Evolutionary conservation across 2,888 invertebrate species (phyloP).

Genomic region (Andrena trimmerana): DNA sequence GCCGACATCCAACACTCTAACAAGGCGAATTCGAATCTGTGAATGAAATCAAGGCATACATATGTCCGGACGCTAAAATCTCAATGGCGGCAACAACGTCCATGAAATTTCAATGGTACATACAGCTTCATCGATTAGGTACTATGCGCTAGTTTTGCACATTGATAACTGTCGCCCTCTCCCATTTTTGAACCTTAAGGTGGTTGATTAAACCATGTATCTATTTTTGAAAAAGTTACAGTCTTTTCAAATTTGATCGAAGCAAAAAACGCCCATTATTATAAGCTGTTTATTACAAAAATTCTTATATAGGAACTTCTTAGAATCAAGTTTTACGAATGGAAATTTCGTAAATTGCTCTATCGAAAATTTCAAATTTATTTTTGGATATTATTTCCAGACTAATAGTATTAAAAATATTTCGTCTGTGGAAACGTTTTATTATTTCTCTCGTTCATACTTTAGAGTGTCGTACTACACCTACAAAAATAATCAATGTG

Average conservation of each 20-base stretch:
- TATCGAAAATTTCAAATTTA: too few species aligned
- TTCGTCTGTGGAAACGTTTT: too few species aligned
- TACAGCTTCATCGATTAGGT: constrained; percentile 5
- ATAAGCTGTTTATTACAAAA: too few species aligned
- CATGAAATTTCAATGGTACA: neutral
- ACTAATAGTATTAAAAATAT: too few species aligned
- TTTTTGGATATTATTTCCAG: too few species aligned
- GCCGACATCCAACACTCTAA: constrained; percentile 13
- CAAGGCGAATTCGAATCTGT: constrained; percentile 41
- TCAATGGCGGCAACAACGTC: constrained; percentile 26
- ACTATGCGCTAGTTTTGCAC: neutral
- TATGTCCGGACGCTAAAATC: constrained; percentile 42
- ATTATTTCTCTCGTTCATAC: too few species aligned
- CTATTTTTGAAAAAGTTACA: neutral
- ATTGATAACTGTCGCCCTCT: neutral
- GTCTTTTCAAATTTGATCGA: neutral
- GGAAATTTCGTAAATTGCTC: too few species aligned
- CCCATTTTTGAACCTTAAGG: neutral
- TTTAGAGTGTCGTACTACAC: too few species aligned
- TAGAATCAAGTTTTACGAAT: too few species aligned
- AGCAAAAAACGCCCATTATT: too few species aligned
- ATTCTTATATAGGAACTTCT: too few species aligned
- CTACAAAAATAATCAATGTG: too few species aligned
- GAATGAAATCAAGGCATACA: constrained; percentile 41
- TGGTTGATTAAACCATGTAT: neutral